phyloP scores from a whole-genome alignment of 2,888 invertebrate species.

The Caenorhabditis sulstoni region DNA sequence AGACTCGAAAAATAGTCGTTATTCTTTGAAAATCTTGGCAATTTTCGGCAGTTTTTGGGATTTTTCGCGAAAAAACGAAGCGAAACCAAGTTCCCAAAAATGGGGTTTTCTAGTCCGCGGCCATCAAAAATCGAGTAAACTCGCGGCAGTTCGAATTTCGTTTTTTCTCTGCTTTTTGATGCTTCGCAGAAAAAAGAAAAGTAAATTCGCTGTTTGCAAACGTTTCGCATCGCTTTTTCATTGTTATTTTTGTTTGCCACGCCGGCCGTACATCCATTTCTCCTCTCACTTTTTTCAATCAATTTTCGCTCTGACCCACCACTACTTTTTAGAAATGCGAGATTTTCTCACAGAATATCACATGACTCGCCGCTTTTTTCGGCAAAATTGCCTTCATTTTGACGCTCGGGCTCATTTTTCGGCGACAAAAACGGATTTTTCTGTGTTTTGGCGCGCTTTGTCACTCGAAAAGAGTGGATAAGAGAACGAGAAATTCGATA shows the following conservation, averaged over 20 bases:
- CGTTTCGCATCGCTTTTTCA: too few relatives aligned
- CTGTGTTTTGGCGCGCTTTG: neutral
- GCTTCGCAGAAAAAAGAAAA: too few relatives aligned
- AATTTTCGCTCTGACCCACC: neutral
- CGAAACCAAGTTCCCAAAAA: too few relatives aligned
- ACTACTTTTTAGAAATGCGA: slow-evolving; percentile 9
- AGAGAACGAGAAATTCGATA: slow-evolving; percentile 43
- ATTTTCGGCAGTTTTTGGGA: neutral
- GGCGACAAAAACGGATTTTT: slow-evolving; percentile 1
- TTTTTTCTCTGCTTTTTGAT: too few relatives aligned
- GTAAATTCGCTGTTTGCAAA: too few relatives aligned
- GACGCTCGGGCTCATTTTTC: too few relatives aligned
- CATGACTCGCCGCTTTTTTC: slow-evolving; percentile 2
- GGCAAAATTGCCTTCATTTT: slow-evolving; percentile 23
- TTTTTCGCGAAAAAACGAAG: slow-evolving; percentile 7
- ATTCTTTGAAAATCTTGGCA: too few relatives aligned
- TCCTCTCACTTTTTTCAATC: neutral
- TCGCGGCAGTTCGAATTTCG: too few relatives aligned
- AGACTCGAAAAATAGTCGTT: too few relatives aligned
- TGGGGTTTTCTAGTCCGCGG: too few relatives aligned
- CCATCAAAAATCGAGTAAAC: too few relatives aligned
- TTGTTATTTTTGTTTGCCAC: too few relatives aligned
- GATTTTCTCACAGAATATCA: slow-evolving; percentile 14
- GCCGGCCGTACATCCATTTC: neutral
- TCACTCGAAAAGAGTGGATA: slow-evolving; percentile 1